Base-by-base conservation (phyloP, 37 sponge, comb jelly and placozoan species). In the Haliclona indistincta region DNA sequence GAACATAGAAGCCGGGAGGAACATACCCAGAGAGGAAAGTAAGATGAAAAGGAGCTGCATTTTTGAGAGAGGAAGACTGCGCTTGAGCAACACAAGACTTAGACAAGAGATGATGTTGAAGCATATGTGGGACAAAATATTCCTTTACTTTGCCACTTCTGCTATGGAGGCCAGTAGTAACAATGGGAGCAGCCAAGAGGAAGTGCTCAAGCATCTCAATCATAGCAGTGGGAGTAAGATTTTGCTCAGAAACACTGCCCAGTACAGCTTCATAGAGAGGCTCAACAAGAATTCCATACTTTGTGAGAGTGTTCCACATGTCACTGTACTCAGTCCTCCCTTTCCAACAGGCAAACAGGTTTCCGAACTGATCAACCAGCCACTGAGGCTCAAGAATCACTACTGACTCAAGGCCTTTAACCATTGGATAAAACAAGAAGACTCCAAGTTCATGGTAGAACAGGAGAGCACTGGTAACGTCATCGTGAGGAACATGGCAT, bases 361-460 rank as follows among this genome's bases (percentile, higher is more conserved):
- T 67, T 19, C 70, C 64, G 28, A 86, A 32, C 35, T 68, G 53
- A 23, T 75, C 43, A 42, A 86, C 33, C 0, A 86, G 70, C 80
- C 81, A 80, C 35, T 75, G 67, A 4, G 87, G 87, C 8, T 75
- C 51, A 62, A 66, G 36, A 35, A 86, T 68, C n/a, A 86, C 75
- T 23, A 2, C 36, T 42, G 39, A 8, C 3, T 53, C 28, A 6
- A 86, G 20, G 0, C 52, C 73, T 0, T 34, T 23, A 10, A 86
- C 56, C 22, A 80, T 6, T 33, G 20, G 2, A 52, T 80, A 86
- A 63, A 75, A 68, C 3, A 86, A 43, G 23, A 86, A 68, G 2
- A 75, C 76, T 32, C 75, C 87, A 4, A 79, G 76, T 17, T 86
- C 76, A 68, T 86, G 87, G 51, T 80, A 86, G 49, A 80, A 86